A percentile compares a stretch with the other conserved stretches of the same genome.
Evolutionary conservation across 2,113 vertebrate genomes (phyloP).

Genomic region (Protobothrops flavoviridis): DNA sequence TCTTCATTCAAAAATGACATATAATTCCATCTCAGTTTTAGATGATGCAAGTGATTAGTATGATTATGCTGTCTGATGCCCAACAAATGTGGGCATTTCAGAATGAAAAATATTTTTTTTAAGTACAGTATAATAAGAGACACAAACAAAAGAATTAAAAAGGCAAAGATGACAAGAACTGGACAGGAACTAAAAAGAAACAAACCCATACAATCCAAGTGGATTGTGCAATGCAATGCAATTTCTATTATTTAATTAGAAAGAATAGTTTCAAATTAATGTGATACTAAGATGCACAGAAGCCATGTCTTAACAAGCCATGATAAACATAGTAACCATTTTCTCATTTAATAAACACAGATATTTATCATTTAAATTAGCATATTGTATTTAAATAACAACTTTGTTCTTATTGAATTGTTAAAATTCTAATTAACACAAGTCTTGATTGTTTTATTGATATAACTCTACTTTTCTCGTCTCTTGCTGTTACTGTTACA

Average conservation of each 20-base stretch:
- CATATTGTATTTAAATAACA: slow-evolving; percentile 29
- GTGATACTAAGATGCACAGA: background rate
- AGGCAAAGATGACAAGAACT: background rate
- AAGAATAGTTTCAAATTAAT: background rate
- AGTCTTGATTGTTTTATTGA: slow-evolving; percentile 22
- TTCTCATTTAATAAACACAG: slow-evolving; percentile 13
- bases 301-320: background rate
- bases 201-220: background rate
- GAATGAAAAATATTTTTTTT: background rate
- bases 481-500: background rate
- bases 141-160: background rate
- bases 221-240: background rate
- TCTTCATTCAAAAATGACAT: background rate
- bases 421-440: slow-evolving; percentile 39
- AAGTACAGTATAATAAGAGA: background rate
- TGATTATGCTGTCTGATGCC: background rate
- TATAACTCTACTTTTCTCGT: background rate
- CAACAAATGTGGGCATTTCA: background rate
- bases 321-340: slow-evolving; percentile 5
- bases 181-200: background rate
- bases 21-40: background rate
- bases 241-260: background rate
- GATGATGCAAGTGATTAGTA: background rate
- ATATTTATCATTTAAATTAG: slow-evolving; percentile 36
- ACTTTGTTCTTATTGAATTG: slow-evolving; percentile 31